phyloP scores from a whole-genome alignment of 1,140 invertebrate species.

The Musca domestica region DNA sequence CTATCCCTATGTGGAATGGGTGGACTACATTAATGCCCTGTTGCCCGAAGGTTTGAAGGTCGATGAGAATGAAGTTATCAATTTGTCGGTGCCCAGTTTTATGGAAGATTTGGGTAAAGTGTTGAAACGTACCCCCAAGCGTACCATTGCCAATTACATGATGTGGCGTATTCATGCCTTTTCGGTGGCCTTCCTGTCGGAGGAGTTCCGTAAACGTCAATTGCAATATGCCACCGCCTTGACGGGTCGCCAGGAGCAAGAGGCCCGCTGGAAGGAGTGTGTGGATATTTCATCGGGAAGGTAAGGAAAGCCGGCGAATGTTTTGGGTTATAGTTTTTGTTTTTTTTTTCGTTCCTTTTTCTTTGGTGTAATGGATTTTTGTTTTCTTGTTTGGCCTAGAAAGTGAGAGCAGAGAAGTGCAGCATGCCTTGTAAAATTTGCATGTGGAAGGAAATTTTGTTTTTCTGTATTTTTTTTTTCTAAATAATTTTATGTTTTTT shows the following conservation, averaged over 20 bases:
- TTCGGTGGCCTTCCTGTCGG: slow-evolving; percentile 73
- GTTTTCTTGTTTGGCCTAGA: too few species aligned
- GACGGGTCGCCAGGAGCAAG: slow-evolving; percentile 71
- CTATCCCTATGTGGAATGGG: slow-evolving; percentile 60
- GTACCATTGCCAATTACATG: slow-evolving; percentile 71
- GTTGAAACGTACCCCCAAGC: slow-evolving; percentile 57
- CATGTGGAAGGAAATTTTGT: not conserved
- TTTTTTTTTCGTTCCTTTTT: not conserved
- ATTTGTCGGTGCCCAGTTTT: slow-evolving; percentile 77
- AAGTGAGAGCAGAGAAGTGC: too few species aligned
- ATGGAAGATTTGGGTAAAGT: slow-evolving; percentile 66
- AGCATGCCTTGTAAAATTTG: too few species aligned
- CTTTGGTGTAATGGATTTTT: too few species aligned
- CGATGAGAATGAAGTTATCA: slow-evolving; percentile 69
- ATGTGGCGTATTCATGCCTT: slow-evolving; percentile 76
- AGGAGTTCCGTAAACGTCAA: slow-evolving; percentile 69
- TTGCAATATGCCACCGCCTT: slow-evolving; percentile 71
- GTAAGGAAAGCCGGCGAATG: slow-evolving; percentile 49
- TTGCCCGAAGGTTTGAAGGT: slow-evolving; percentile 64
- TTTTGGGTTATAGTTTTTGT: not conserved
- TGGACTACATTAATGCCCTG: slow-evolving; percentile 76
- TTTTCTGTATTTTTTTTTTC: not conserved
- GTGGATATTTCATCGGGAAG: slow-evolving; percentile 69
- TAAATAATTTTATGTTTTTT: not conserved
- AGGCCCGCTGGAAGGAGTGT: slow-evolving; percentile 85